phyloP scores from a whole-genome alignment of 2,113 vertebrate species.

The Hippocampus zosterae region DNA sequence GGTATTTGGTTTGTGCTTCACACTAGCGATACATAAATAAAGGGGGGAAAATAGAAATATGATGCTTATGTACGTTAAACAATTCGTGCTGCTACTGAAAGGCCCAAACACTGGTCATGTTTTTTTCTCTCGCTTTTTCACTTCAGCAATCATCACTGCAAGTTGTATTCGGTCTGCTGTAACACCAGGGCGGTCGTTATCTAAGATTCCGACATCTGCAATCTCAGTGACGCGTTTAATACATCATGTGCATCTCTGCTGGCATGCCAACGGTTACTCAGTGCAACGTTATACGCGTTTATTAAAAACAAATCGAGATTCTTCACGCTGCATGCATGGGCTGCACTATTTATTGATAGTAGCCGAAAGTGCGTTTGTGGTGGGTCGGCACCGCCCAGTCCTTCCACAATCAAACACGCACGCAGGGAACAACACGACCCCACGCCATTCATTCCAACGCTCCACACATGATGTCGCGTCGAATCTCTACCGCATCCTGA shows the following conservation, averaged over 20 bases:
- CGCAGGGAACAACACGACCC: neutral
- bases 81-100: neutral
- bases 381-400: conserved; percentile 42
- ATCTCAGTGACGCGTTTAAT: neutral
- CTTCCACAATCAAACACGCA: neutral
- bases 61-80: too few relatives aligned
- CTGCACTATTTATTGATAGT: neutral
- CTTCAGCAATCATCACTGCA: neutral
- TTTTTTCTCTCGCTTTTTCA: neutral
- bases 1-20: neutral
- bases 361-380: neutral
- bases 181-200: neutral
- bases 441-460: neutral
- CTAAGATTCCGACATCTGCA: neutral
- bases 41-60: too few relatives aligned
- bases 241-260: neutral
- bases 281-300: neutral
- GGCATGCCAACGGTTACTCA: conserved; percentile 9
- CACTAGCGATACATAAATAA: neutral
- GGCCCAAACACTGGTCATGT: too few relatives aligned
- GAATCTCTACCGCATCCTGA: conserved; percentile 33
- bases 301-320: neutral
- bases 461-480: conserved; percentile 1
- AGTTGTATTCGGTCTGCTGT: neutral
- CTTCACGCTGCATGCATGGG: conserved; percentile 4